Percentiles rank a stretch among this genome's conserved stretches.
Evolutionary conservation across 2,888 invertebrate species (phyloP).

Genomic region (Cantharis flavilabris): DNA sequence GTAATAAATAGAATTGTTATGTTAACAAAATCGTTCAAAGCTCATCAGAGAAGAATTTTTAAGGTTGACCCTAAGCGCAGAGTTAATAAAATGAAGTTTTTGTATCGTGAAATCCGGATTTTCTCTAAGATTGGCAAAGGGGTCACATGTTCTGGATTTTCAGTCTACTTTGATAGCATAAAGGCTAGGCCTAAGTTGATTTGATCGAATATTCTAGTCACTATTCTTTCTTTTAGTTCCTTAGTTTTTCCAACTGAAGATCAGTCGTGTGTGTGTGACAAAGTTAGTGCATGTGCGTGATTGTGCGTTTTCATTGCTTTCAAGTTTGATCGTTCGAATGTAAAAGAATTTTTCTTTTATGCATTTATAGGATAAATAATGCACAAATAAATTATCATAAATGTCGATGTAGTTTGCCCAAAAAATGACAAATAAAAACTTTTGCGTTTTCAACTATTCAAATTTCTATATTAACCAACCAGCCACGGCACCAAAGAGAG

Average conservation of each 20-base stretch:
- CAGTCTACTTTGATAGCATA: constrained; percentile 52
- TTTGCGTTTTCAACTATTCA: not conserved
- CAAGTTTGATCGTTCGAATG: constrained; percentile 19
- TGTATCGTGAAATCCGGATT: constrained; percentile 41
- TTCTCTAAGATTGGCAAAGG: constrained; percentile 48
- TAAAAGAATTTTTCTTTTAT: constrained; percentile 12
- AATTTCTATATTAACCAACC: not conserved
- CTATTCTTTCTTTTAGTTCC: constrained; percentile 53
- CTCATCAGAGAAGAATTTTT: constrained; percentile 27
- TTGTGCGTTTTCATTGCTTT: constrained; percentile 31
- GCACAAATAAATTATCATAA: not conserved
- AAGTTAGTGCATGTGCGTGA: constrained; percentile 32
- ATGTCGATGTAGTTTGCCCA: not conserved
- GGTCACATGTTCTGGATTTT: constrained; percentile 53
- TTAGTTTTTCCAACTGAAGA: constrained; percentile 41
- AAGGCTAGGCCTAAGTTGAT: constrained; percentile 51
- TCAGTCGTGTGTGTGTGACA: constrained; percentile 51
- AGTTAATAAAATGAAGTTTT: constrained; percentile 30
- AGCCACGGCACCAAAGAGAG: not conserved
- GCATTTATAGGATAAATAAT: not conserved
- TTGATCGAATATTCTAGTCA: constrained; percentile 56
- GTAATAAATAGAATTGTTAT: constrained; percentile 6
- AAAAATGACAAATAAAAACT: not conserved
- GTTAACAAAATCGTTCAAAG: constrained; percentile 23
- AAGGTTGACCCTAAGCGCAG: constrained; percentile 28